Conservation (phyloP, 2,113 vertebrate genomes). For the Aptenodytes forsteri region DNA sequence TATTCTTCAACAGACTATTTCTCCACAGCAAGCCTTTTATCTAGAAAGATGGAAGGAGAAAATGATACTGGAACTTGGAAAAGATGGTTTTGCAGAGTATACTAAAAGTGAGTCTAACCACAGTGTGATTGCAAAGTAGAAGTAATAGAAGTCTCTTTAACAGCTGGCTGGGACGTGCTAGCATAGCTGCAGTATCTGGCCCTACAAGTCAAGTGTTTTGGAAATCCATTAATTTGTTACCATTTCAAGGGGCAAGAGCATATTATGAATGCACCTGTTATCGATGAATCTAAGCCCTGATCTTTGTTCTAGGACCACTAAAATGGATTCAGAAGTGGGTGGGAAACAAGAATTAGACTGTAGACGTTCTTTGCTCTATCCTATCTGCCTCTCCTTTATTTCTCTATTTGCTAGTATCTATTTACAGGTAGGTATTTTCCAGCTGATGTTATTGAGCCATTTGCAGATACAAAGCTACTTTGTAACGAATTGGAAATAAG, state of each 20-base stretch:
- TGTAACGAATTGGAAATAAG: background rate
- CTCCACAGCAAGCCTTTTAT: constrained; percentile 83
- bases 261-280: background rate
- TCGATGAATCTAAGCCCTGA: background rate
- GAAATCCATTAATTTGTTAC: background rate
- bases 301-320: background rate
- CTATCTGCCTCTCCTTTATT: background rate
- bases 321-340: background rate
- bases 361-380: background rate
- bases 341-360: background rate
- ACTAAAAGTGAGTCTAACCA: constrained; percentile 79
- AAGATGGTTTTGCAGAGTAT: constrained; percentile 89
- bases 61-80: constrained; percentile 88
- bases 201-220: background rate
- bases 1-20: constrained; percentile 89
- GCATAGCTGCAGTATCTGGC: too few species aligned
- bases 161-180: fast-evolving
- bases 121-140: background rate
- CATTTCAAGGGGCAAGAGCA: background rate
- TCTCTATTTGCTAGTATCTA: background rate
- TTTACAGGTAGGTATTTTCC: background rate
- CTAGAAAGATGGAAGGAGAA: constrained; percentile 90
- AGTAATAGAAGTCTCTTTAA: background rate
- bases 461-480: background rate
- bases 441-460: background rate